Percentiles rank a stretch among this genome's conserved stretches.
Conservation (phyloP, 2,113 vertebrate genomes). For the Notechis scutatus region DNA sequence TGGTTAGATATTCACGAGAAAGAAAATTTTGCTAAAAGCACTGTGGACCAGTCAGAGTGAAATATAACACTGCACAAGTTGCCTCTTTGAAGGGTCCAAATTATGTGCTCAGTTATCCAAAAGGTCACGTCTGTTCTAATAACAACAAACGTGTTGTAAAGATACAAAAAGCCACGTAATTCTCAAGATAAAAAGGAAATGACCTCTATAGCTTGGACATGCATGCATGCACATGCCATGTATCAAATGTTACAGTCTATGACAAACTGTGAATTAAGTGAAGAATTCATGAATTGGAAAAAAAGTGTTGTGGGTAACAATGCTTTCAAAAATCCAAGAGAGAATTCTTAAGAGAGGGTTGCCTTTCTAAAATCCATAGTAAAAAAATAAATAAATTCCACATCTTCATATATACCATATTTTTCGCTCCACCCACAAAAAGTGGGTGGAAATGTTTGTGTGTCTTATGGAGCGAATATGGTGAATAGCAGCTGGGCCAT, state of each 20-base stretch:
- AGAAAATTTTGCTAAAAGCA: background rate
- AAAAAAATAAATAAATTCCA: background rate
- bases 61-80: background rate
- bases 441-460: too few species aligned
- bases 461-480: too few species aligned
- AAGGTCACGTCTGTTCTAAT: background rate
- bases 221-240: background rate
- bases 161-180: background rate
- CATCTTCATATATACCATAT: background rate
- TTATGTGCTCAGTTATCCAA: background rate
- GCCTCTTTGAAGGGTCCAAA: background rate
- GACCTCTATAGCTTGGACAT: background rate
- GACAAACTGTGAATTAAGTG: background rate
- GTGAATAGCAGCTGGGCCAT: too few species aligned
- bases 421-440: too few species aligned
- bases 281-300: background rate
- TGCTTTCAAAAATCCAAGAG: background rate
- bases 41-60: background rate
- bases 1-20: background rate
- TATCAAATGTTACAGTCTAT: background rate
- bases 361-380: background rate
- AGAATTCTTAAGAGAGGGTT: background rate
- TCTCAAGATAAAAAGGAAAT: background rate
- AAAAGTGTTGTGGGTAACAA: background rate
- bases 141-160: background rate